Base-by-base conservation (phyloP, 37 sponge, comb jelly and placozoan genomes). In the Haliclona indistincta region DNA sequence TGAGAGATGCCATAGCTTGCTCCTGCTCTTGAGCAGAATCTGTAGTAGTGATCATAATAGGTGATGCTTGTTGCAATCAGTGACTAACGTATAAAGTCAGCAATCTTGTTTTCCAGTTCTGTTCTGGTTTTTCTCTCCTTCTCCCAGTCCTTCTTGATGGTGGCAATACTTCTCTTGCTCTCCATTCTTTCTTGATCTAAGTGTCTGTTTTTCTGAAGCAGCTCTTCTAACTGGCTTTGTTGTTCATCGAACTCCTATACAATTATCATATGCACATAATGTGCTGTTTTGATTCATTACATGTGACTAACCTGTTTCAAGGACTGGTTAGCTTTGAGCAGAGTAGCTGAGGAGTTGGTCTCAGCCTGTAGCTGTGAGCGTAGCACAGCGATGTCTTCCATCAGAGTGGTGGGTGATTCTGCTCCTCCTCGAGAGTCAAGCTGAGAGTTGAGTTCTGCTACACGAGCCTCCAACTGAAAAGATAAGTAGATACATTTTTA, bases 281-380 rank as follows among this genome's bases (percentile, higher is more conserved):
- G n/a, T n/a, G n/a, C n/a, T n/a, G n/a, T n/a, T n/a, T n/a, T n/a
- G n/a, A n/a, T n/a, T n/a, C n/a, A n/a, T n/a, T n/a, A n/a, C 34
- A 38, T 55, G 51, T 79, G 65, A 25, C 41, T 26, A 47, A 56
- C 68, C 75, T 85, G 63, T 63, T 78, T 78, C 44, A 85, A 68
- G 1, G 61, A 13, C 68, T 71, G 67, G 60, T 38, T 64, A 26
- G 66, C 53, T 43, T 72, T 22, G 29, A 22, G 70, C 32, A 60
- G 68, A 7, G 45, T 68, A 25, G 43, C 40, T 4, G 23, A n/a
- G 25, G 51, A 4, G 4, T 67, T 30, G n/a, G 30, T 13, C 54
- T 84, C 77, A 7, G 52, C 15, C 28, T 55, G n/a, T 2, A 84
- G 54, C 45, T 67, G 26, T 2, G 22, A 34, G 10, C 44, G 49